Evolutionary conservation across 2,888 invertebrate species (phyloP).

Genomic region (Artemia sinica): DNA sequence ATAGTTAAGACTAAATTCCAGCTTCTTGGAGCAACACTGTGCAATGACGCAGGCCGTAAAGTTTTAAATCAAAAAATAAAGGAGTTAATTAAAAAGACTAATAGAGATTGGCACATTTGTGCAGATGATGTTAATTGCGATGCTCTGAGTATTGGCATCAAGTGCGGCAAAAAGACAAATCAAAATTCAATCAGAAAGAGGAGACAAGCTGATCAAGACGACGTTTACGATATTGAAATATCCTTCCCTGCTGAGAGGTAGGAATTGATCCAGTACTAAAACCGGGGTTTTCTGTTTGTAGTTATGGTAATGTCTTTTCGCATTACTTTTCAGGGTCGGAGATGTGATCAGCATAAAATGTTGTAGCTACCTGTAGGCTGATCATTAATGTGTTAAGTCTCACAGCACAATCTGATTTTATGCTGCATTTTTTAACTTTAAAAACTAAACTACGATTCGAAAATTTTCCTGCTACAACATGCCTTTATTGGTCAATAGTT

Average conservation of each 20-base stretch:
- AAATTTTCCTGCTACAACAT: too few species aligned
- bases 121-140: slow-evolving; percentile 62
- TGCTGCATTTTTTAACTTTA: too few species aligned
- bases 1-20: slow-evolving; percentile 83
- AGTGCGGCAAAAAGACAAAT: slow-evolving; percentile 52
- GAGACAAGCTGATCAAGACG: slow-evolving; percentile 45
- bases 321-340: too few species aligned
- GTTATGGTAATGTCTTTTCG: slow-evolving; percentile 11
- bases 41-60: slow-evolving; percentile 84
- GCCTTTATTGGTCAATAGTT: too few species aligned
- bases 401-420: too few species aligned
- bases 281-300: slow-evolving; percentile 14
- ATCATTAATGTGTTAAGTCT: too few species aligned
- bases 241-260: slow-evolving; percentile 70
- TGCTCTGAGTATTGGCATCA: slow-evolving; percentile 72
- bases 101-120: slow-evolving; percentile 93
- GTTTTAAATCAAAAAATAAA: slow-evolving; percentile 74
- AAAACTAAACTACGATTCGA: too few species aligned
- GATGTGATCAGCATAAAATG: too few species aligned
- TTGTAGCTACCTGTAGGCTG: too few species aligned
- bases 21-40: slow-evolving; percentile 89
- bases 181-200: slow-evolving; percentile 36
- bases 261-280: slow-evolving; percentile 33
- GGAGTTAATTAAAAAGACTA: slow-evolving; percentile 70
- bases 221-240: slow-evolving; percentile 62